A percentile compares a stretch with the other conserved stretches of the same genome.
phyloP scores from a whole-genome alignment of 2,797 vertebrate genomes.

The Poecilia velifera region DNA sequence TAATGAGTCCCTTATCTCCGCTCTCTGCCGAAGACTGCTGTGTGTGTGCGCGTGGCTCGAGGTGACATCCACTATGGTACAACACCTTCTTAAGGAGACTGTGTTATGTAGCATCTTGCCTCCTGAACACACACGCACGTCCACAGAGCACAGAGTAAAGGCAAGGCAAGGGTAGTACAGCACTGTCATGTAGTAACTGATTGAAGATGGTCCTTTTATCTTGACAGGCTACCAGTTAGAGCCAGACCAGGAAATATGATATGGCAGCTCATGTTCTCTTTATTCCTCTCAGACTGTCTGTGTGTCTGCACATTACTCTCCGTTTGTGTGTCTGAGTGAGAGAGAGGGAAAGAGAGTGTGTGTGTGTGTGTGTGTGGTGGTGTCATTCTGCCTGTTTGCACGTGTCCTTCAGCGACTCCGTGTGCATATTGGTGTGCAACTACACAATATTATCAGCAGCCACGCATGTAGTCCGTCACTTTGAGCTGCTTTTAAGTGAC shows the following conservation, averaged over 20 bases:
- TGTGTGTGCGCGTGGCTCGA: constrained; percentile 46
- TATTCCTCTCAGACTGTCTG: constrained; percentile 45
- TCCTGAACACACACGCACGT: constrained; percentile 24
- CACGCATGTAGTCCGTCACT: constrained; percentile 57
- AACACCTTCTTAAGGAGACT: constrained; percentile 40
- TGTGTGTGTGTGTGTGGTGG: background rate
- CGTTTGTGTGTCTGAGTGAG: constrained; percentile 17
- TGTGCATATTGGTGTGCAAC: constrained; percentile 42
- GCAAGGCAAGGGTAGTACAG: constrained; percentile 14
- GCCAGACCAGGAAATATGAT: constrained; percentile 70
- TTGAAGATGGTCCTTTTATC: constrained; percentile 73
- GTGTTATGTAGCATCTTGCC: constrained; percentile 19
- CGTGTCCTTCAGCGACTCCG: constrained; percentile 20
- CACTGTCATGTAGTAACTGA: no score
- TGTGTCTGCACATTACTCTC: constrained; percentile 23
- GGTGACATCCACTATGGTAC: constrained; percentile 45
- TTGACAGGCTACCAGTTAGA: constrained; percentile 67
- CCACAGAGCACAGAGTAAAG: constrained; percentile 21
- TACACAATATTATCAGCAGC: constrained; percentile 50
- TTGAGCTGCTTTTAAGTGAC: constrained; percentile 74
- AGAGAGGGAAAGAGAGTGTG: background rate
- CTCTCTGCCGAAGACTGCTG: constrained; percentile 60
- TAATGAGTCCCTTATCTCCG: constrained; percentile 77
- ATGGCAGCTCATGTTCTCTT: constrained; percentile 70
- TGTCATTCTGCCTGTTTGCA: constrained; percentile 22